phyloP scores from a whole-genome alignment of 2,888 invertebrate genomes.

The Aricia artaxerxes region DNA sequence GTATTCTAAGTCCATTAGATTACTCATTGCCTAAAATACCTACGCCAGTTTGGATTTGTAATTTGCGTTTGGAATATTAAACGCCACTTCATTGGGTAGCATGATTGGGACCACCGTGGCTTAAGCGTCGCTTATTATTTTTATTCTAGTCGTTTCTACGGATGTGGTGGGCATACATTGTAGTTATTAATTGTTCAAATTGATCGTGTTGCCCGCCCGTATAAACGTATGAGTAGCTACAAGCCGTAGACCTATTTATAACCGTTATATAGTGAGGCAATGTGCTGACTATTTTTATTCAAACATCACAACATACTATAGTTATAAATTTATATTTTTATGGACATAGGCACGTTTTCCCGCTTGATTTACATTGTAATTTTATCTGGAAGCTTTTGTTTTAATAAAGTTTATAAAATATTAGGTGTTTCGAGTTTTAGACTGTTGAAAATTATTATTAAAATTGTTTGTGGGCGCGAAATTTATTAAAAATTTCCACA shows the following conservation, averaged over 20 bases:
- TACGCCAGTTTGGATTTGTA: slow-evolving; percentile 12
- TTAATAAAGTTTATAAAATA: slow-evolving; percentile 6
- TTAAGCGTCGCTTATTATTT: background rate
- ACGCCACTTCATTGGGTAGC: slow-evolving; percentile 4
- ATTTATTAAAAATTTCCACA: background rate
- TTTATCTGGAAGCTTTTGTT: background rate
- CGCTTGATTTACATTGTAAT: slow-evolving; percentile 11
- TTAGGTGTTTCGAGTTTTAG: background rate
- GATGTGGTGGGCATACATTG: slow-evolving; percentile 16
- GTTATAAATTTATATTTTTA: slow-evolving; percentile 19
- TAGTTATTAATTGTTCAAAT: slow-evolving; percentile 23
- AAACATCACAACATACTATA: slow-evolving; percentile 22
- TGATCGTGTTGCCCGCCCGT: slow-evolving; percentile 1
- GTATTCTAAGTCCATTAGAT: background rate
- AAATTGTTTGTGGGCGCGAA: background rate
- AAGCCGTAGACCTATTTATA: slow-evolving; percentile 21
- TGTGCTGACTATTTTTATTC: slow-evolving; percentile 26
- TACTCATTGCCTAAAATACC: slow-evolving; percentile 20
- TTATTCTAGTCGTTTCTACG: slow-evolving; percentile 15
- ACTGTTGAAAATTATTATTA: background rate
- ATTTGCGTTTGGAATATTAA: slow-evolving; percentile 21
- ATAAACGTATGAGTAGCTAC: background rate
- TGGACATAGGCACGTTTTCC: slow-evolving; percentile 1
- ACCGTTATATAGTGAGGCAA: slow-evolving; percentile 19
- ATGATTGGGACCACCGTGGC: slow-evolving; percentile 22